Evolutionary conservation across 2,113 vertebrate species (phyloP).

Genomic region (Formicarius rufipectus): DNA sequence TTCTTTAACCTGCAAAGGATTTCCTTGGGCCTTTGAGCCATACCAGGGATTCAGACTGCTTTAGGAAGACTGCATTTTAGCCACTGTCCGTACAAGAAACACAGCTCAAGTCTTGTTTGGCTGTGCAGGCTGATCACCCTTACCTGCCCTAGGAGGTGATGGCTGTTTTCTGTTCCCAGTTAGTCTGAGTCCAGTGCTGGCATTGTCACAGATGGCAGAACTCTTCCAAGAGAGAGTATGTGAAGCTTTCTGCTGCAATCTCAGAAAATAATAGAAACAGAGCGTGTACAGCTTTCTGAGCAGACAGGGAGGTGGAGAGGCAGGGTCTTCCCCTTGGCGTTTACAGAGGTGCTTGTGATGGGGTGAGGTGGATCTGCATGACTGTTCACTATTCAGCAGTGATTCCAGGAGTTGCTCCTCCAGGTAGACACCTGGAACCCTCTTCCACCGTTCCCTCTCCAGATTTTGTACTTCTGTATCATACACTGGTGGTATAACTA

Average conservation of each 20-base stretch:
- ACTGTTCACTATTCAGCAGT: neutral
- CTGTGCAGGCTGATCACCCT: neutral
- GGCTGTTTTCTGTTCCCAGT: neutral
- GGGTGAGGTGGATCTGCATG: neutral
- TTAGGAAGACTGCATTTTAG: neutral
- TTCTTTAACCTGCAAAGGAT: neutral
- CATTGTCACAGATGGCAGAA: neutral
- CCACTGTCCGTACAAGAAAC: neutral
- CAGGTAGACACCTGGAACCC: neutral
- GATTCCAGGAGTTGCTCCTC: neutral
- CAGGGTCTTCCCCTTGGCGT: rapidly evolving
- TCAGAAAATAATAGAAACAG: neutral
- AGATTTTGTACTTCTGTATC: neutral
- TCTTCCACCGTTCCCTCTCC: neutral
- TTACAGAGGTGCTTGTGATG: neutral
- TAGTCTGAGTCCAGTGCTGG: neutral
- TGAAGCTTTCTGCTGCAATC: neutral
- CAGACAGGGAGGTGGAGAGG: neutral
- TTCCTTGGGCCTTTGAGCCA: neutral
- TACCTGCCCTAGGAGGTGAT: neutral
- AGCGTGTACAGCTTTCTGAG: neutral
- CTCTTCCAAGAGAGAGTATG: neutral
- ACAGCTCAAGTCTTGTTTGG: neutral
- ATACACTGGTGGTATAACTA: neutral
- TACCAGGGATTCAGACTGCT: neutral